Base-by-base conservation (phyloP, 2,113 vertebrate species). In the Cheilinus undulatus region DNA sequence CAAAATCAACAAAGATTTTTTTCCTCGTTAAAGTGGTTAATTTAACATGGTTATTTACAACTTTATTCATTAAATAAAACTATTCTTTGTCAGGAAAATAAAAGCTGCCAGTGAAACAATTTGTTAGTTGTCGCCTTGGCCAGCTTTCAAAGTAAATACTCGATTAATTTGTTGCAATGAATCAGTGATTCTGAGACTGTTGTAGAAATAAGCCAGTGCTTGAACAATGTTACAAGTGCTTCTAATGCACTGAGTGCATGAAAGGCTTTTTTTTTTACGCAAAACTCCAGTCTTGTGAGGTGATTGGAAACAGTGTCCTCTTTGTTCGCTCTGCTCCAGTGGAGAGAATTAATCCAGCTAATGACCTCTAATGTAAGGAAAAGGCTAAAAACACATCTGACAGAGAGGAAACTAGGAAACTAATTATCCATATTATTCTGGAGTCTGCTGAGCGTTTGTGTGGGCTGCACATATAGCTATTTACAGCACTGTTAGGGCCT, bases 201-300 rank as follows among this genome's bases (percentile, higher is more conserved):
- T 11, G 19, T 15, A 8, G 8, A 11, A 12, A 52, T 38, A 52
- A 46, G 32, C 19, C 20, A 12, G 38, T 20, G 27, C 3, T 49
- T 12, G 11, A 59, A 50, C 67, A 17, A 38, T 24, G 34, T 40
- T 58, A 53, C 53, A 46, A 56, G 62, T 68, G 69, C 23, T 68
- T 69, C n/a, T n/a, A n/a, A 71, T 56, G 56, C 26, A 42, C 26
- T 53, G 51, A 70, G 63, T 51, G 53, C 69, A 65, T 63, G 38
- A 70, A 77, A 80, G 48, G 28, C 28, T 45, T 45, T 43, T 61
- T 61, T 78, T 70, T 67, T 54, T 14, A 36, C 58, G 76, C 36
- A 73, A 78, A 84, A 72, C 78, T 72, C 62, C 67, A 76, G 91
- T 89, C 89, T 91, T 86, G 91, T 91, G 91, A 90, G 88, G 72